Conservation (phyloP, 2,113 vertebrate species). For the Condylura cristata region DNA sequence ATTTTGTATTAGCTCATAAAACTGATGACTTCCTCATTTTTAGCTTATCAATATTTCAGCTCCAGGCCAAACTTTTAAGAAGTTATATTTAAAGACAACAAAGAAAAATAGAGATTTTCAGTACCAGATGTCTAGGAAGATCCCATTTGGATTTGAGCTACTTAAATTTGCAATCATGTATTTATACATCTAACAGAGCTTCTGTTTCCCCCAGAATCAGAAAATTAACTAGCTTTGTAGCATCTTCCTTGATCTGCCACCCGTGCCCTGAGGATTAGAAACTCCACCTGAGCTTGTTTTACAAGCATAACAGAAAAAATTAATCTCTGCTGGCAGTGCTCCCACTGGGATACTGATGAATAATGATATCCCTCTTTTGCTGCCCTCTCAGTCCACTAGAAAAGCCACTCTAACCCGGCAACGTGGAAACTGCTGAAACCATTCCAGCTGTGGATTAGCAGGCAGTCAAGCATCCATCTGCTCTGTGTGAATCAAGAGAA, state of each 20-base stretch:
- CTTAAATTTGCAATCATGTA: slow-evolving; percentile 93
- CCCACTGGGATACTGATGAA: slow-evolving; percentile 93
- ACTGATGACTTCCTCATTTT: slow-evolving; percentile 58
- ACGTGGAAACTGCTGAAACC: slow-evolving; percentile 90
- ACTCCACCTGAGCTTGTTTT: slow-evolving; percentile 94
- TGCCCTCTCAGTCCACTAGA: slow-evolving; percentile 93
- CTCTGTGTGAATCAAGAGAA: slow-evolving; percentile 86
- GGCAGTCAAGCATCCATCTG: slow-evolving; percentile 93
- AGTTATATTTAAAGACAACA: slow-evolving; percentile 86
- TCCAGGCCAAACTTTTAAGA: slow-evolving; percentile 84
- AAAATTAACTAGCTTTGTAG: slow-evolving; percentile 95
- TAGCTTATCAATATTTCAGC: slow-evolving; percentile 77
- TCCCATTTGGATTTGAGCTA: slow-evolving; percentile 92
- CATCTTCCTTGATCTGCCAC: slow-evolving; percentile 94
- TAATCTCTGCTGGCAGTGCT: slow-evolving; percentile 92
- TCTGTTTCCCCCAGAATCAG: slow-evolving; percentile 92
- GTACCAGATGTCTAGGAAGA: slow-evolving; percentile 90
- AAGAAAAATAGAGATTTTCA: slow-evolving; percentile 86
- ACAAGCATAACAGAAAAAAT: slow-evolving; percentile 94
- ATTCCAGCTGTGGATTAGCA: slow-evolving; percentile 94
- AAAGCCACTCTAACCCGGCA: slow-evolving; percentile 92
- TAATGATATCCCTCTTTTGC: slow-evolving; percentile 93
- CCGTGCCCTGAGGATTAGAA: slow-evolving; percentile 92
- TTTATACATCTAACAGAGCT: slow-evolving; percentile 92
- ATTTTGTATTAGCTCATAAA: slow-evolving; percentile 50